A percentile compares a stretch with the other conserved stretches of the same genome.
phyloP scores from a whole-genome alignment of 2,113 vertebrate species.

The Otus sunia region DNA sequence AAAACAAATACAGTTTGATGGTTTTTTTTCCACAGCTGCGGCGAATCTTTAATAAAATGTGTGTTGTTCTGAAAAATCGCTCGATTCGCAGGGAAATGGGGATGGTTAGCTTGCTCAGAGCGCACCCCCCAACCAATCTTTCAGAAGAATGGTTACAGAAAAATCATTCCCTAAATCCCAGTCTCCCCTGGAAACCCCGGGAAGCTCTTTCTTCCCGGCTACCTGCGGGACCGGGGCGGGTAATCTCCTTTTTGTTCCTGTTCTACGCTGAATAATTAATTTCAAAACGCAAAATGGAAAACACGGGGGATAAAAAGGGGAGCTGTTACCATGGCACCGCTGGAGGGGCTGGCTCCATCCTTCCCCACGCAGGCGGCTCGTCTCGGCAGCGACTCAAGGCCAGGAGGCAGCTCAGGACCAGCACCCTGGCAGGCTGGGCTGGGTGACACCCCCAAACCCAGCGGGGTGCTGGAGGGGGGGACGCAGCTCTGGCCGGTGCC shows the following conservation, averaged over 20 bases:
- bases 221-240: background rate
- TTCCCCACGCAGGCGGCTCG: background rate
- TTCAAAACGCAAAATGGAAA: background rate
- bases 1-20: background rate
- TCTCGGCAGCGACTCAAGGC: background rate
- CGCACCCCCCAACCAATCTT: background rate
- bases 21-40: too few species aligned
- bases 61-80: background rate
- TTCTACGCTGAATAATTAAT: background rate
- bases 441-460: rapidly evolving
- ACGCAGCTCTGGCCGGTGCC: background rate
- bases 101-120: background rate
- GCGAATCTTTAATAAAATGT: background rate
- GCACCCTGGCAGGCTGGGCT: background rate
- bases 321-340: slow-evolving; percentile 3
- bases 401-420: background rate
- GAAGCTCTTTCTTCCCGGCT: background rate
- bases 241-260: background rate
- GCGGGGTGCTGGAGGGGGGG: background rate
- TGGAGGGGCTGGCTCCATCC: background rate
- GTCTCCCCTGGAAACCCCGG: background rate
- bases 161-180: background rate
- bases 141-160: background rate
- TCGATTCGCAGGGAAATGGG: background rate
- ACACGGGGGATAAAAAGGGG: background rate